phyloP scores from a whole-genome alignment of 2,797 vertebrate genomes.

The Gymnothorax reevesii region DNA sequence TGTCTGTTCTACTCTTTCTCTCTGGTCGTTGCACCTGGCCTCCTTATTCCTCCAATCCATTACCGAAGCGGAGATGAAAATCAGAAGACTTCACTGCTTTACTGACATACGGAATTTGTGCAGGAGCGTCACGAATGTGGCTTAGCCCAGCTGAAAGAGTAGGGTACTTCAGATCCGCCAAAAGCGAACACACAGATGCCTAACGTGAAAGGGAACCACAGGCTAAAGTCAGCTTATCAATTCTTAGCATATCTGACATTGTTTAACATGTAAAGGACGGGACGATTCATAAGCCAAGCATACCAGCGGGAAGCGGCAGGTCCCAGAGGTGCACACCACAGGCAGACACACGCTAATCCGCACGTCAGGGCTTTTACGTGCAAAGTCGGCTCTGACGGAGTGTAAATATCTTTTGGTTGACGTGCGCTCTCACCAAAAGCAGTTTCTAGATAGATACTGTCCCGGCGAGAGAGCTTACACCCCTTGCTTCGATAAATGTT shows the following conservation, averaged over 20 bases:
- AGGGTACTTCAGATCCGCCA: background rate
- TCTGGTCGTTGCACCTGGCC: no score
- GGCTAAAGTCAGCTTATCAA: background rate
- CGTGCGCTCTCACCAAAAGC: background rate
- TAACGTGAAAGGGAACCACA: background rate
- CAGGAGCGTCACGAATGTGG: background rate
- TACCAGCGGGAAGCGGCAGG: background rate
- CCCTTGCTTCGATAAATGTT: background rate
- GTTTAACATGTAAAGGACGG: background rate
- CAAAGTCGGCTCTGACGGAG: background rate
- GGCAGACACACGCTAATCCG: background rate
- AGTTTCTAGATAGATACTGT: background rate
- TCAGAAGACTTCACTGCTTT: background rate
- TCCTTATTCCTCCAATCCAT: no score
- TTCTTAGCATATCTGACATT: background rate
- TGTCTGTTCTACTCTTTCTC: no score
- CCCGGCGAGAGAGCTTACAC: background rate
- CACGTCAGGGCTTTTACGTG: slow-evolving; percentile 7
- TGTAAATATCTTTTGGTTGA: background rate
- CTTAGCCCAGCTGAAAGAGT: background rate
- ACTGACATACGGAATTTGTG: background rate
- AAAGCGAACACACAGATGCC: background rate
- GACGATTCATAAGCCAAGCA: background rate
- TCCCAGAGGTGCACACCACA: background rate
- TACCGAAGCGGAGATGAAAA: background rate